Conservation (phyloP, 2,797 vertebrate genomes). For the Acanthurus leucopareius region DNA sequence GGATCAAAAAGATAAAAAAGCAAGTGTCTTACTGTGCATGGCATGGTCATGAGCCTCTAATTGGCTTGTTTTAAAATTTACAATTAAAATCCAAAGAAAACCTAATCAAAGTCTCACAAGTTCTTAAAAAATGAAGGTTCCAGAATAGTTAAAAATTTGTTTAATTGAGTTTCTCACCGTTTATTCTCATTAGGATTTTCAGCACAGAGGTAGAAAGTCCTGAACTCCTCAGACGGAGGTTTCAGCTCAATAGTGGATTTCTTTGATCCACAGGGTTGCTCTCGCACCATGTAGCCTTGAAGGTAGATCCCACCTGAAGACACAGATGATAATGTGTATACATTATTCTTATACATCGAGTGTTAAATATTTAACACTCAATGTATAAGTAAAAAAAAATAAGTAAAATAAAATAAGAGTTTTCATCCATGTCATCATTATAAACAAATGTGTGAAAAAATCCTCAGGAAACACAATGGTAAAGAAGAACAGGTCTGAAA, state of each 20-base stretch:
- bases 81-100: background rate
- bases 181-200: constrained; percentile 92
- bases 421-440: background rate
- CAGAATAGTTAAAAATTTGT: background rate
- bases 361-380: too few species aligned
- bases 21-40: too few species aligned
- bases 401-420: too few species aligned
- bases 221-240: constrained; percentile 93
- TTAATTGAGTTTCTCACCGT: constrained; percentile 80
- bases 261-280: constrained; percentile 88
- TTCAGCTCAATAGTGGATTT: constrained; percentile 92
- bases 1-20: too few species aligned
- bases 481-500: background rate
- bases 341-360: too few species aligned
- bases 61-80: background rate
- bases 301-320: constrained; percentile 92
- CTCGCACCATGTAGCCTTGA: constrained; percentile 90
- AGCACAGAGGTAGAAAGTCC: constrained; percentile 91
- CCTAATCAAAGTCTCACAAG: background rate
- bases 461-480: background rate
- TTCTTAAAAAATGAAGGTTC: background rate
- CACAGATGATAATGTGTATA: background rate
- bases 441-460: background rate
- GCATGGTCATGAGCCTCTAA: background rate
- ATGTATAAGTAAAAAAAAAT: too few species aligned